phyloP scores from a whole-genome alignment of 2,888 invertebrate species.

The Cheilosia vernalis region DNA sequence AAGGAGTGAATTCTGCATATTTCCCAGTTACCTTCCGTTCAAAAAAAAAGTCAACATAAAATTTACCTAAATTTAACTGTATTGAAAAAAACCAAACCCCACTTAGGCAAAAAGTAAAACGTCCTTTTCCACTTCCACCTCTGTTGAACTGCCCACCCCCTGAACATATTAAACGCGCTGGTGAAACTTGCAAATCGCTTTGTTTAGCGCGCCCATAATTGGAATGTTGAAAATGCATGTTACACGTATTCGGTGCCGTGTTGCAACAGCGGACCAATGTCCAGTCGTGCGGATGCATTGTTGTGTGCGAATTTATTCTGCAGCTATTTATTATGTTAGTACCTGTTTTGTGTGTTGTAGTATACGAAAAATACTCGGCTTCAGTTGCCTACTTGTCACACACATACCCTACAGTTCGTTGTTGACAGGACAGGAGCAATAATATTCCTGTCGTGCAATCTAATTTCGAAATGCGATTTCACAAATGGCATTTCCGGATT shows the following conservation, averaged over 20 bases:
- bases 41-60: too few relatives aligned
- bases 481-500: slow-evolving; percentile 65
- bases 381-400: slow-evolving; percentile 16
- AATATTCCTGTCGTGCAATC: slow-evolving; percentile 67
- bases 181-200: slow-evolving; percentile 50
- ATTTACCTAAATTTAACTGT: too few relatives aligned
- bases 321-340: slow-evolving; percentile 3
- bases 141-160: background rate
- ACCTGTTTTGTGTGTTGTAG: too few relatives aligned
- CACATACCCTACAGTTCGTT: slow-evolving; percentile 29
- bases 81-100: background rate
- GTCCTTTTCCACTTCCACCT: too few relatives aligned
- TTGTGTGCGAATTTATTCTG: slow-evolving; percentile 51
- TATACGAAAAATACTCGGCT: slow-evolving; percentile 6
- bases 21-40: too few relatives aligned
- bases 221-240: slow-evolving; percentile 72
- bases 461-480: slow-evolving; percentile 65
- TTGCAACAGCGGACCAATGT: background rate
- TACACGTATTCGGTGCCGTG: slow-evolving; percentile 56
- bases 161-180: slow-evolving; percentile 27
- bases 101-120: background rate
- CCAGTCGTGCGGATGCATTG: slow-evolving; percentile 40
- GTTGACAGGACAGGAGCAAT: slow-evolving; percentile 72
- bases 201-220: slow-evolving; percentile 62
- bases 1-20: too few relatives aligned